Evolutionary conservation across 2,888 invertebrate species (phyloP).

Genomic region (Panopea generosa): DNA sequence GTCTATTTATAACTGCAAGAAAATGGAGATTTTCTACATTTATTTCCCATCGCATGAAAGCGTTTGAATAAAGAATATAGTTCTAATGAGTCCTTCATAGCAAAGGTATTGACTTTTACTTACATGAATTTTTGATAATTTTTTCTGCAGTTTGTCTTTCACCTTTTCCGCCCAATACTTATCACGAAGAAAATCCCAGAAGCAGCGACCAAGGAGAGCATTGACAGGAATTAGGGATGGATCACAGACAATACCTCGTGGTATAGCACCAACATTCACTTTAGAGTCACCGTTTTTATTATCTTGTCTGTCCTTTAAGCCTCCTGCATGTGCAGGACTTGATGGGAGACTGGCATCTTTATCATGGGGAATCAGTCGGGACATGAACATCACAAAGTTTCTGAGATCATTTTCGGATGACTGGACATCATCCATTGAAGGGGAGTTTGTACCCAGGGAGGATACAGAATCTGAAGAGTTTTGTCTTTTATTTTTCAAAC

Average conservation of each 20-base stretch:
- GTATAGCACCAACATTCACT: slow-evolving; percentile 14
- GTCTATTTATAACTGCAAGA: too few species aligned
- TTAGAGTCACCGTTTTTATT: slow-evolving; percentile 26
- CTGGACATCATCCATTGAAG: slow-evolving; percentile 36
- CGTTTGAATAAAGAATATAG: too few species aligned
- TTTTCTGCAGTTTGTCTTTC: slow-evolving; percentile 93
- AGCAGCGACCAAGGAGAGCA: slow-evolving; percentile 91
- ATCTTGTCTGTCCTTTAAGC: slow-evolving; percentile 36
- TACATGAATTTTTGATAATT: slow-evolving; percentile 93
- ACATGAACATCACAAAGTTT: slow-evolving; percentile 81
- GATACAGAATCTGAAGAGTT: slow-evolving; percentile 74
- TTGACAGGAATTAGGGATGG: slow-evolving; percentile 87
- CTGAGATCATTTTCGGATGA: slow-evolving; percentile 57
- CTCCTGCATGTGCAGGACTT: slow-evolving; percentile 56
- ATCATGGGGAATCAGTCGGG: slow-evolving; percentile 78
- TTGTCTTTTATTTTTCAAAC: slow-evolving; percentile 66
- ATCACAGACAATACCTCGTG: slow-evolving; percentile 77
- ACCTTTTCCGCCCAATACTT: slow-evolving; percentile 90
- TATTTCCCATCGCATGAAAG: too few species aligned
- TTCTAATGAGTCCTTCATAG: too few species aligned
- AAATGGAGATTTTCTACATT: too few species aligned
- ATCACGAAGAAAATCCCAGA: slow-evolving; percentile 93
- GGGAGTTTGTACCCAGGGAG: slow-evolving; percentile 53
- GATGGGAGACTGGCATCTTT: slow-evolving; percentile 45
- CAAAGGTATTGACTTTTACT: too few species aligned